Percentiles rank a stretch among this genome's conserved stretches.
Evolutionary conservation across 2,113 vertebrate species (phyloP).

Genomic region (Seriola rivoliana): DNA sequence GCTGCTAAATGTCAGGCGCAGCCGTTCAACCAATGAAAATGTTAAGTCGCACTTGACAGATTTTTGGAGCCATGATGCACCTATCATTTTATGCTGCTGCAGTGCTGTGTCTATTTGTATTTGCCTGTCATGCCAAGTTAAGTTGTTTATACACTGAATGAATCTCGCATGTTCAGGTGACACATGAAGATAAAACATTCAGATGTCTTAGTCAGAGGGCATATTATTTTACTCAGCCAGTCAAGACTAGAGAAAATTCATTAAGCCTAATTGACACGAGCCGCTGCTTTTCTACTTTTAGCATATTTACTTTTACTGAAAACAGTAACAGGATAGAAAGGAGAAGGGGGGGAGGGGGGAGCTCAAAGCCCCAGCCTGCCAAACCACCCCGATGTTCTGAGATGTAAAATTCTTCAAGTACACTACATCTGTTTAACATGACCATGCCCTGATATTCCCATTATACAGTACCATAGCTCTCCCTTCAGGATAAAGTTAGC

Average conservation of each 20-base stretch:
- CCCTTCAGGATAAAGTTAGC: conserved; percentile 45
- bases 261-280: conserved; percentile 2
- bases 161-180: conserved; percentile 11
- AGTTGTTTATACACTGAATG: not conserved
- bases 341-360: not conserved
- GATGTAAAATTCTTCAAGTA: conserved; percentile 28
- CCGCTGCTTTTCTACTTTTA: conserved; percentile 7
- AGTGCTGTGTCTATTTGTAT: not conserved
- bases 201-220: not conserved
- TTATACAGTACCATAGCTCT: conserved; percentile 27
- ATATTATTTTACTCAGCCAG: not conserved
- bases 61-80: not conserved
- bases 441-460: conserved; percentile 28
- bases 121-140: not conserved
- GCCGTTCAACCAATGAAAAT: not conserved
- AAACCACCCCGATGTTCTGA: conserved; percentile 3
- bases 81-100: not conserved
- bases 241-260: not conserved
- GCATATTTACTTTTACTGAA: not conserved
- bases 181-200: not conserved
- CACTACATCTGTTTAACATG: conserved; percentile 2
- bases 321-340: not conserved
- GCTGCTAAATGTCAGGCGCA: conserved; percentile 1
- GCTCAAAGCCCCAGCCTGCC: not conserved
- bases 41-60: conserved; percentile 4